Evolutionary conservation across 2,888 invertebrate genomes (phyloP), one percentile per base, ranked within the genome.

Genomic region (Pammene aurita): DNA sequence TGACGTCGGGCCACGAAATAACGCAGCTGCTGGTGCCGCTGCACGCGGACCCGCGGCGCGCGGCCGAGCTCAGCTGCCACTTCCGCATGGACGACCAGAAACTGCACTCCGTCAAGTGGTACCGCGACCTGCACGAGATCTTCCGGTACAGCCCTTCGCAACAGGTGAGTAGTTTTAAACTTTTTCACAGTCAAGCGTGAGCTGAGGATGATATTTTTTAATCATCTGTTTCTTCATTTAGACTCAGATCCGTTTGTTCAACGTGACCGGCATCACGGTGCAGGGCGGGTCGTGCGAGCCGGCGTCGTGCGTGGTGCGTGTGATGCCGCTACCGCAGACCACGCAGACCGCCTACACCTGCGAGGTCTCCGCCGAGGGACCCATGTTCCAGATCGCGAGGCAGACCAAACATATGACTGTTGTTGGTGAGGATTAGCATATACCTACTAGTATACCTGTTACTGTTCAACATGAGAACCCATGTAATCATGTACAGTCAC

Each of bases 51-150:
- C 91, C 92, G 6, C 80, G 92, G 46, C 84, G 92, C 5, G 91
- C 89, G n/a, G 92, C 92, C 0, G 90, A 92, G 71, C 86, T 92
- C 44, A 91, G 90, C 82, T 92, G 92, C 78, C 90, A 91, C 77
- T 92, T 92, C 77, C 83, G 85, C 72, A 92, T 92, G 92, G 88
- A 88, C 63, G 88, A 88, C 71, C 88, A 90, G 80, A 86, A 82
- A 70, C 84, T 92, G 16, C 92, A 92, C 76, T 92, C 92, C 46
- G 90, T 92, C 77, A 92, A 92, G 82, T 92, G 90, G 90, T 92
- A 92, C 78, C 79, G 92, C 48, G 90, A 92, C 70, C 84, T 87
- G 80, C 82, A 90, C 77, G 92, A 92, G 80, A 92, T 92, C 84
- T 92, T 92, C 77, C 80, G 92, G 80, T 92, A 89, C 73, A 91